Base-by-base conservation (phyloP, 2,797 vertebrate species). In the Pelodytes ibericus region DNA sequence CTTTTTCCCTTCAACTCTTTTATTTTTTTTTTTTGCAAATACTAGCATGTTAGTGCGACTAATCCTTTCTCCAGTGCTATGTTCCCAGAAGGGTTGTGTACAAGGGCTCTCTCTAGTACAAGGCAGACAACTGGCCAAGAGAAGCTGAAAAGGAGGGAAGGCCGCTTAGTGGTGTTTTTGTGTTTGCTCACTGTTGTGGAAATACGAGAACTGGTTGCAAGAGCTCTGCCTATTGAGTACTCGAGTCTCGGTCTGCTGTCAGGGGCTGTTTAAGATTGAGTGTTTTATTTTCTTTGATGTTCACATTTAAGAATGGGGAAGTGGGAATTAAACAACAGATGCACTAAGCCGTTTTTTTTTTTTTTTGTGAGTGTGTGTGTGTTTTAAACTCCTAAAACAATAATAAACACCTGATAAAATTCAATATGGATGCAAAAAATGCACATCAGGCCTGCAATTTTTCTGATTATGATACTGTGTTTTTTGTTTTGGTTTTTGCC, bases 181-280 rank as follows among this genome's bases (percentile, higher is more conserved):
- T 93, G 92, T 92, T 92, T 93, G 92, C 87, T 92, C 92, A 93
- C 91, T 92, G 91, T 93, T 92, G 92, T 93, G 92, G 92, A 93
- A 93, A 93, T 92, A 90, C 85, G 90, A 92, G 91, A 91, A 90
- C 91, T 92, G 92, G 92, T 93, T 91, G 92, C 92, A 91, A 92
- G 91, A 91, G 90, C 89, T 89, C 91, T 88, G 89, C 90, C 92
- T 93, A 90, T 92, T 91, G 91, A 93, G 90, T 90, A 88, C 90
- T 92, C 83, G 87, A 93, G 91, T 89, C 89, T 89, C 86, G 88
- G 88, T 90, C 90, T 90, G 90, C 92, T 93, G 91, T 92, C 92
- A 90, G 90, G 49, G 90, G 86, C 92, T 91, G 90, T 89, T 91
- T 87, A 90, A 92, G 90, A 91, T 91, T 91, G 90, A 92, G 91